Evolutionary conservation across 2,113 vertebrate species (phyloP).

Genomic region (Barnardius zonarius): DNA sequence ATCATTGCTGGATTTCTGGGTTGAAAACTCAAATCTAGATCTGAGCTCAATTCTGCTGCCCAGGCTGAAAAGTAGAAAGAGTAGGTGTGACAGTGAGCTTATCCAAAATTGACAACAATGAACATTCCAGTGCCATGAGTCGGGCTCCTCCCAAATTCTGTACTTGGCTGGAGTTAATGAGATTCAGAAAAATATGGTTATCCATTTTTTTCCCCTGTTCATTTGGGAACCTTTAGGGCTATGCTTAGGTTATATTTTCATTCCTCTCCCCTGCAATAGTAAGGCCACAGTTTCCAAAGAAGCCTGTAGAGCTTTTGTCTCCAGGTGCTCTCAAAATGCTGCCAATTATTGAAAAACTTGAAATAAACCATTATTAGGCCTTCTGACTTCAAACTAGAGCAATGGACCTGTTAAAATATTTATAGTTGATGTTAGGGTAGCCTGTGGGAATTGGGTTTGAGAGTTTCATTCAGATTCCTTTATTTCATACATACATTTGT

Average conservation of each 20-base stretch:
- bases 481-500: background rate
- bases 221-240: background rate
- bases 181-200: background rate
- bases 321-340: slow-evolving; percentile 33
- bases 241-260: background rate
- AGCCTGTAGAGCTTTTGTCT: slow-evolving; percentile 11
- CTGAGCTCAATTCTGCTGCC: background rate
- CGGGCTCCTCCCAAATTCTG: background rate
- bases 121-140: background rate
- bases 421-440: background rate
- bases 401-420: background rate
- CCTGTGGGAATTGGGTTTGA: background rate
- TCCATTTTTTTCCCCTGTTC: background rate
- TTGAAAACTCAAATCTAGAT: background rate
- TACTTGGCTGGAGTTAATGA: background rate
- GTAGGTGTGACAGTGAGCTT: background rate
- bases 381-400: background rate
- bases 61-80: background rate
- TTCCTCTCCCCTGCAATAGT: background rate
- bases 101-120: background rate
- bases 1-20: background rate
- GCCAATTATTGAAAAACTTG: background rate
- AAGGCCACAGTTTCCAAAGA: background rate
- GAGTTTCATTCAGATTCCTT: background rate
- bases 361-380: background rate